phyloP scores from a whole-genome alignment of 2,113 vertebrate species.

The Channa argus region DNA sequence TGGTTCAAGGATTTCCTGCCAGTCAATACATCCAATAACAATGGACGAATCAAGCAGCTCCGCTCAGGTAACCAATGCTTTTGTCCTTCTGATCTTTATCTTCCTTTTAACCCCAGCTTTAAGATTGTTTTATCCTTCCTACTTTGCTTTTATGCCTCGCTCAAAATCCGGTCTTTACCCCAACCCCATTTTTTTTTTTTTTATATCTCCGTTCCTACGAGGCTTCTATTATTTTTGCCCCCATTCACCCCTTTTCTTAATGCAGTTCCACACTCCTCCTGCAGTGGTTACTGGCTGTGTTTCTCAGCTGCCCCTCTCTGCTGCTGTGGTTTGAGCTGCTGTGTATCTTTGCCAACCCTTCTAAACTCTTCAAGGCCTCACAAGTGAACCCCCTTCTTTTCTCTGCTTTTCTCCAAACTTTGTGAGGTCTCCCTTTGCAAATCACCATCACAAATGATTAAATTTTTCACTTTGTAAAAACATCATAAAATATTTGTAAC shows the following conservation, averaged over 20 bases:
- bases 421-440: constrained; percentile 70
- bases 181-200: not conserved
- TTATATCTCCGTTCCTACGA: constrained; percentile 41
- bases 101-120: constrained; percentile 33
- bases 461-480: constrained; percentile 17
- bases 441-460: constrained; percentile 64
- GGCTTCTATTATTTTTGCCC: constrained; percentile 56
- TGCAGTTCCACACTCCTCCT: constrained; percentile 50
- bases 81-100: constrained; percentile 6
- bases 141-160: constrained; percentile 44
- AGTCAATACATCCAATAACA: constrained; percentile 96
- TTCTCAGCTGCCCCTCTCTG: constrained; percentile 58
- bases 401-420: constrained; percentile 53
- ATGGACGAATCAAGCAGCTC: constrained; percentile 97
- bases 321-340: constrained; percentile 64
- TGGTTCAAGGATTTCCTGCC: constrained; percentile 99
- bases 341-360: constrained; percentile 57
- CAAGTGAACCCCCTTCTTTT: constrained; percentile 55
- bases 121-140: constrained; percentile 27
- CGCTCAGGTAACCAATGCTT: constrained; percentile 90
- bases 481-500: constrained; percentile 20
- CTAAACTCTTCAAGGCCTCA: constrained; percentile 52
- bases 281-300: constrained; percentile 68
- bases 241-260: constrained; percentile 53
- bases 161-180: constrained; percentile 12